A percentile compares a stretch with the other conserved stretches of the same genome.
These are phyloP conservation scores for Stenodema calcarata DNA, from an alignment of 2,888 invertebrate genomes.

Conservation along the genomic window DNA sequence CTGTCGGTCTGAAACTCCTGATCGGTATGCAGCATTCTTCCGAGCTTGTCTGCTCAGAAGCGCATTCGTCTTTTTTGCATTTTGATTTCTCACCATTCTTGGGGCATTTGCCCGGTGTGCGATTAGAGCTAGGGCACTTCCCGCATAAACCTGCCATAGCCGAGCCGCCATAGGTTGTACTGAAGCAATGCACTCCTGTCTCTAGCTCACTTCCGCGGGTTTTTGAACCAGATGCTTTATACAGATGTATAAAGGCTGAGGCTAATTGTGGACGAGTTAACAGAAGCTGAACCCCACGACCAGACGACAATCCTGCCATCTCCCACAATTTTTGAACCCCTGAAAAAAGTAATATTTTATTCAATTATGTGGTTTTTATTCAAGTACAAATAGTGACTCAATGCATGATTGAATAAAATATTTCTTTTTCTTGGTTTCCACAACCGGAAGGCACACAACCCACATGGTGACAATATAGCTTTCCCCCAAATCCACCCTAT, in stretches of 20 bases:
- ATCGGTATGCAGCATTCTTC: neutral
- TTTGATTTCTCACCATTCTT: neutral
- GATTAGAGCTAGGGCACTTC: neutral
- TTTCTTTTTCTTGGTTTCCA: neutral
- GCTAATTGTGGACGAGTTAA: neutral
- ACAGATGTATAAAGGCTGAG: neutral
- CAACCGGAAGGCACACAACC: neutral
- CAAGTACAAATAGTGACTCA: neutral
- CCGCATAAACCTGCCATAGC: neutral
- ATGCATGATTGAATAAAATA: neutral
- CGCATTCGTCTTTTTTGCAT: neutral
- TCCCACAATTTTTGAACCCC: neutral
- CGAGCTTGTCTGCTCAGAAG: neutral
- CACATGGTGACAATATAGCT: neutral
- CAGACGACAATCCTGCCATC: neutral
- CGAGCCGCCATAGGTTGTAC: neutral
- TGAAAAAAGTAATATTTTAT: conserved; percentile 11
- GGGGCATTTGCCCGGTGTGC: neutral
- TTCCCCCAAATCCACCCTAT: neutral
- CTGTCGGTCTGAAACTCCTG: conserved; percentile 11
- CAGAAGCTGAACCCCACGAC: neutral
- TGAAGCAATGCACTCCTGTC: neutral
- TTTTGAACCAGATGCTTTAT: neutral
- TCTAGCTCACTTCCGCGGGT: neutral
- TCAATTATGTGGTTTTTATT: neutral